A percentile compares a stretch with the other conserved stretches of the same genome.
phyloP scores from a whole-genome alignment of 2,888 invertebrate genomes.

The Parascotia fuliginaria region DNA sequence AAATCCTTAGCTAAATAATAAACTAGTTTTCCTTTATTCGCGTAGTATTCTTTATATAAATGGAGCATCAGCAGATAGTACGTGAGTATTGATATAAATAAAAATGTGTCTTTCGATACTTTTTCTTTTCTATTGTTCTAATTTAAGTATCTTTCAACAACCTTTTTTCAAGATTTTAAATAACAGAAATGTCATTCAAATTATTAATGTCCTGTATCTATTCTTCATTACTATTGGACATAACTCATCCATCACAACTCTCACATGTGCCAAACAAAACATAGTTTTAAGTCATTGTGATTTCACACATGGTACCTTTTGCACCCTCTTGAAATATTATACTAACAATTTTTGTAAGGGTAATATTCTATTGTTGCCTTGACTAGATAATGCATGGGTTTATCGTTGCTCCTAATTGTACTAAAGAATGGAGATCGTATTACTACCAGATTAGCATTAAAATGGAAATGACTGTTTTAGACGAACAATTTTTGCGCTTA shows the following conservation, averaged over 20 bases:
- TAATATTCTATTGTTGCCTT: conserved; percentile 75
- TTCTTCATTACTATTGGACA: conserved; percentile 15
- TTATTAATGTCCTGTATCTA: background rate
- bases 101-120: too few relatives aligned
- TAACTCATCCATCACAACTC: conserved; percentile 64
- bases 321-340: conserved; percentile 83
- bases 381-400: conserved; percentile 85
- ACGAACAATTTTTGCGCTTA: conserved; percentile 63
- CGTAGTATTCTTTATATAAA: too few relatives aligned
- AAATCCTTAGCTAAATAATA: too few relatives aligned
- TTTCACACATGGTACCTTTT: conserved; percentile 78
- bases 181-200: background rate
- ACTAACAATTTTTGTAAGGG: conserved; percentile 80
- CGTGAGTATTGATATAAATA: too few relatives aligned
- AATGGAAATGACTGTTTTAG: conserved; percentile 56
- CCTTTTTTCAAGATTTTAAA: too few relatives aligned
- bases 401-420: conserved; percentile 80
- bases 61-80: background rate
- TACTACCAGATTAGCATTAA: conserved; percentile 78
- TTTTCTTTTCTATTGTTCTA: too few relatives aligned
- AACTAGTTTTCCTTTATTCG: too few relatives aligned
- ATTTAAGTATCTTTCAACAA: too few relatives aligned
- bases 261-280: conserved; percentile 58
- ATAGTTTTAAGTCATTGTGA: conserved; percentile 71
- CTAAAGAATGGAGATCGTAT: conserved; percentile 78